Base-by-base conservation (phyloP, 2,888 invertebrate species). In the Diarsia rubi region DNA sequence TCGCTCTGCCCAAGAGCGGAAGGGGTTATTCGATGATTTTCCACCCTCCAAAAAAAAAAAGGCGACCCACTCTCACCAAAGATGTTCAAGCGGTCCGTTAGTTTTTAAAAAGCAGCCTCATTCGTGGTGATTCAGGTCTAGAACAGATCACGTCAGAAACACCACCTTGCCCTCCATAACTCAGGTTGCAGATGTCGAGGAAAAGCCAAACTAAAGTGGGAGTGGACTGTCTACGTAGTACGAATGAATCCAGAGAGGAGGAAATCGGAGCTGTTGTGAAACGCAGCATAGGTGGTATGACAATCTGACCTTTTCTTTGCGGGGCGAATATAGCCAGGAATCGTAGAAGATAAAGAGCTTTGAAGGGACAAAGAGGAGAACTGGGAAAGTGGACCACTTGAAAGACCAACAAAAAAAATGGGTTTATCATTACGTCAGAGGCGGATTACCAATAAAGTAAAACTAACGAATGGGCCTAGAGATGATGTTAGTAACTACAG, bases 71-170 rank as follows among this genome's bases (percentile, higher is more conserved):
- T 64, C 63, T 64, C 24, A 44, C 63, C 24, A 19, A 44, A 44
- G 24, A n/a, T 63, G 2, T 63, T 63, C 24, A 64, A 24, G 11
- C 24, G 19, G 24, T 24, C 24, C 5, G 24, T 19, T 9, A 63
- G 24, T 44, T 64, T 63, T 63, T 11, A 44, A 63, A 16, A 44
- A 63, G 11, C 19, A 19, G 24, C 24, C 24, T 19, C 5, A 24
- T 19, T 11, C 11, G 5, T 5, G 24, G 5, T n/a, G n/a, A n/a
- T n/a, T n/a, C n/a, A n/a, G n/a, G n/a, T n/a, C n/a, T n/a, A n/a
- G n/a, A n/a, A n/a, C n/a, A 52, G 52, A 52, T 52, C 52, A n/a
- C n/a, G 52, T n/a, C 52, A 52, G 21, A n/a, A 52, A 52, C 49
- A n/a, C 21, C 49, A 52, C 52, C 11, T 1, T 21, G 21, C 21